Evolutionary conservation across 2,113 vertebrate species (phyloP).

Genomic region (Ochotona curzoniae): DNA sequence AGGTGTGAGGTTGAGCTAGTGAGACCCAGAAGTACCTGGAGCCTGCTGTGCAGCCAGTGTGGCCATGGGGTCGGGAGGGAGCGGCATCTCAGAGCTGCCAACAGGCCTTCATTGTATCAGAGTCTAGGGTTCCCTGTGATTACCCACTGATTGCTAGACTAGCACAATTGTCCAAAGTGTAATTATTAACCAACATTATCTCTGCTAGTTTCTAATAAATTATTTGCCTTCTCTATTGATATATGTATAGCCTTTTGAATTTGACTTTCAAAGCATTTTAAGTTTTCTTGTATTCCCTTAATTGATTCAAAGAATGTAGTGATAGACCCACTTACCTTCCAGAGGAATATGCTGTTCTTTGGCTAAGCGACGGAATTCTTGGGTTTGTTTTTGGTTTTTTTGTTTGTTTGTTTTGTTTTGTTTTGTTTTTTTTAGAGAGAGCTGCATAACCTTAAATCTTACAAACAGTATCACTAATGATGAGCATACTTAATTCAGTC

Average conservation of each 20-base stretch:
- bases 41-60: neutral
- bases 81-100: neutral
- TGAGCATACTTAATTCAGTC: neutral
- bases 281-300: constrained; percentile 36
- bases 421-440: neutral
- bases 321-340: constrained; percentile 13
- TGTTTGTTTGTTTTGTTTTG: too few species aligned
- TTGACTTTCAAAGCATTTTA: constrained; percentile 39
- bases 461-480: neutral
- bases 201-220: constrained; percentile 63
- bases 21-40: neutral
- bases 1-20: neutral
- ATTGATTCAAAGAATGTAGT: constrained; percentile 26
- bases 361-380: constrained; percentile 20
- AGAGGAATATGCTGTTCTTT: neutral
- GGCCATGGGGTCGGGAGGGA: neutral
- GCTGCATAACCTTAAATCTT: neutral
- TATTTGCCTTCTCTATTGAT: constrained; percentile 59
- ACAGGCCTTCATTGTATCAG: constrained; percentile 32
- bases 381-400: neutral
- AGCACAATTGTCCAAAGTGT: constrained; percentile 56
- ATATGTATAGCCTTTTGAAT: constrained; percentile 57
- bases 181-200: constrained; percentile 75
- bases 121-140: constrained; percentile 56
- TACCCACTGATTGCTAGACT: constrained; percentile 31